phyloP scores from a whole-genome alignment of 2,797 vertebrate genomes.

The Channallabes apus region DNA sequence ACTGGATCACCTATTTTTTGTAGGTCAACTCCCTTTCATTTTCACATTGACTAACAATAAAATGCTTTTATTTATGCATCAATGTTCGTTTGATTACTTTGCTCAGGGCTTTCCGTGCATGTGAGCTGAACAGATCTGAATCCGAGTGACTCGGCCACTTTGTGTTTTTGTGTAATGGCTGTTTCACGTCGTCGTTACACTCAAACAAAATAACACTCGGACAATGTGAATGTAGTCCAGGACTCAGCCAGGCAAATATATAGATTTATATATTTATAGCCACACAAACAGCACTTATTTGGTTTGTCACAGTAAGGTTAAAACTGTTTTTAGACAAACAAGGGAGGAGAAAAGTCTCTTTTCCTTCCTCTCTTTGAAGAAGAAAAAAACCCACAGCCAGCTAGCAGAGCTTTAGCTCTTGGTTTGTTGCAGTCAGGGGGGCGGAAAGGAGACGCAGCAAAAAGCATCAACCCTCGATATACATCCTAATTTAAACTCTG shows the following conservation, averaged over 20 bases:
- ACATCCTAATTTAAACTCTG: constrained; percentile 51
- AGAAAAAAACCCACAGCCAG: not conserved
- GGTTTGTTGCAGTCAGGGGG: constrained; percentile 53
- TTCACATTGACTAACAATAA: not conserved
- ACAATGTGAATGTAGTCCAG: not conserved
- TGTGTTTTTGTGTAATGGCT: constrained; percentile 5
- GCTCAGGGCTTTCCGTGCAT: not conserved
- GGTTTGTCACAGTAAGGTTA: not conserved
- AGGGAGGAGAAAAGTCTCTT: constrained; percentile 48
- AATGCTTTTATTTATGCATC: not conserved
- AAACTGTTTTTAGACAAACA: constrained; percentile 46
- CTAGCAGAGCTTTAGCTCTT: constrained; percentile 46
- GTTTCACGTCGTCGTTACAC: constrained; percentile 13
- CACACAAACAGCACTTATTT: not conserved
- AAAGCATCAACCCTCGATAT: constrained; percentile 54
- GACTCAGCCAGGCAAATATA: not conserved
- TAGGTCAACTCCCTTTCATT: not conserved
- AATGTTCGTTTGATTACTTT: not conserved
- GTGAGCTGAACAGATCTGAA: too few species aligned
- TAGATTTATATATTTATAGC: not conserved
- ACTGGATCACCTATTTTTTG: not conserved
- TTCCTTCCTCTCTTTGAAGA: constrained; percentile 51
- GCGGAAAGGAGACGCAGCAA: constrained; percentile 57
- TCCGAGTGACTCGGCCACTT: not conserved
- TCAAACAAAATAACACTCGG: not conserved